Percentiles rank a stretch among this genome's conserved stretches.
phyloP scores from a whole-genome alignment of 2,888 invertebrate species.

The Drosophila nigricruria region DNA sequence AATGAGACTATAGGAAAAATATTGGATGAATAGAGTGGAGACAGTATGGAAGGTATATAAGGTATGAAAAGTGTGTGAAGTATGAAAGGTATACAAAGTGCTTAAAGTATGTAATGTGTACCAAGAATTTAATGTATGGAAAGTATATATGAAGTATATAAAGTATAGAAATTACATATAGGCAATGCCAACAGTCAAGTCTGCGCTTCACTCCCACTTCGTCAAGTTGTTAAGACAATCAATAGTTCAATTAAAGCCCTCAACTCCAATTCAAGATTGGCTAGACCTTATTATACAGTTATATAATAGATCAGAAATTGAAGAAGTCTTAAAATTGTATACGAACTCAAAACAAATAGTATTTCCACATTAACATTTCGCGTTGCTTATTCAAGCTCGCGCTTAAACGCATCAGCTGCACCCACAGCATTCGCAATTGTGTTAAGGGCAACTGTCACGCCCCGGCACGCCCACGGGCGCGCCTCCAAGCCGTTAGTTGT shows the following conservation, averaged over 20 bases:
- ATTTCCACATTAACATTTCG: not conserved
- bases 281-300: not conserved
- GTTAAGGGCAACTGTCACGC: conserved; percentile 1
- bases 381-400: too few species aligned
- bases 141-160: not conserved
- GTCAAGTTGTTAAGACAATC: not conserved
- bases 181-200: not conserved
- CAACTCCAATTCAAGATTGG: not conserved
- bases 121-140: not conserved
- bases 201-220: not conserved
- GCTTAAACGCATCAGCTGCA: conserved; percentile 10
- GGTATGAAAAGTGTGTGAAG: not conserved
- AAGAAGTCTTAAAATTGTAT: not conserved
- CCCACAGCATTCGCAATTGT: not conserved
- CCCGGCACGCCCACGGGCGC: conserved; percentile 10
- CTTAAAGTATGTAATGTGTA: not conserved
- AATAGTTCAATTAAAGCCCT: not conserved
- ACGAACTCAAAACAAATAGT: not conserved
- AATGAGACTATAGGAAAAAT: not conserved
- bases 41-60: not conserved
- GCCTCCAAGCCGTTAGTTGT: conserved; percentile 5
- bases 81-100: not conserved
- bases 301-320: not conserved
- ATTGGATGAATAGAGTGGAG: not conserved
- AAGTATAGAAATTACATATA: not conserved